Percentiles rank a stretch among this genome's conserved stretches.
Conservation (phyloP, 2,888 invertebrate species). For the Mesorhabditis belari region DNA sequence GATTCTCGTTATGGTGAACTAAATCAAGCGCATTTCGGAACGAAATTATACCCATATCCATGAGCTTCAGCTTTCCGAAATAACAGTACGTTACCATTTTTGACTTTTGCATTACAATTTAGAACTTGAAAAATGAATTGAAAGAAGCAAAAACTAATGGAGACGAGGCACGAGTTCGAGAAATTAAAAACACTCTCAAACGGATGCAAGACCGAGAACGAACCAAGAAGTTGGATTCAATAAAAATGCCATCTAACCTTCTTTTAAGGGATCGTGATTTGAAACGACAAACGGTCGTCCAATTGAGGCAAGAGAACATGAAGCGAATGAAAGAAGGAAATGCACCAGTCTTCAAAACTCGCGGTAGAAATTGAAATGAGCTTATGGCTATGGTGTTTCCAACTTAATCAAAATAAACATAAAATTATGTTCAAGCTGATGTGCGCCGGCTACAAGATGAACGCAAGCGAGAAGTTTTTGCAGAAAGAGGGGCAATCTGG, state of each 20-base stretch:
- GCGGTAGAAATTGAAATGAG: slow-evolving; percentile 12
- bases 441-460: slow-evolving; percentile 26
- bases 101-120: background rate
- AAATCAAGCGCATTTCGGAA: slow-evolving; percentile 36
- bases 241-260: no score
- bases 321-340: slow-evolving; percentile 43
- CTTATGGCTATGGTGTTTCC: background rate
- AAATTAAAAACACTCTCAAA: slow-evolving; percentile 5
- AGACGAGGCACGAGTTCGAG: background rate
- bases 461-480: slow-evolving; percentile 34
- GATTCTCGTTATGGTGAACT: slow-evolving; percentile 38
- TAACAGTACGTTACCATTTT: slow-evolving; percentile 16
- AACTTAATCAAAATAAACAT: background rate
- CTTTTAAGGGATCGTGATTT: slow-evolving; percentile 6
- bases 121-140: slow-evolving; percentile 4
- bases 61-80: slow-evolving; percentile 33
- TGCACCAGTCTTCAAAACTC: slow-evolving; percentile 27
- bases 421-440: slow-evolving; percentile 15
- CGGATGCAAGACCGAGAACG: slow-evolving; percentile 8
- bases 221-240: slow-evolving; percentile 2
- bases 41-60: slow-evolving; percentile 43
- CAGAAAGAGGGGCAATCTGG: slow-evolving; percentile 25
- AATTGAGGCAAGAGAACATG: slow-evolving; percentile 39
- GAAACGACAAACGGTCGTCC: slow-evolving; percentile 1
- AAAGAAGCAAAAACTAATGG: slow-evolving; percentile 4